phyloP scores from a whole-genome alignment of 2,888 invertebrate species.

The Phaonia tiefii region DNA sequence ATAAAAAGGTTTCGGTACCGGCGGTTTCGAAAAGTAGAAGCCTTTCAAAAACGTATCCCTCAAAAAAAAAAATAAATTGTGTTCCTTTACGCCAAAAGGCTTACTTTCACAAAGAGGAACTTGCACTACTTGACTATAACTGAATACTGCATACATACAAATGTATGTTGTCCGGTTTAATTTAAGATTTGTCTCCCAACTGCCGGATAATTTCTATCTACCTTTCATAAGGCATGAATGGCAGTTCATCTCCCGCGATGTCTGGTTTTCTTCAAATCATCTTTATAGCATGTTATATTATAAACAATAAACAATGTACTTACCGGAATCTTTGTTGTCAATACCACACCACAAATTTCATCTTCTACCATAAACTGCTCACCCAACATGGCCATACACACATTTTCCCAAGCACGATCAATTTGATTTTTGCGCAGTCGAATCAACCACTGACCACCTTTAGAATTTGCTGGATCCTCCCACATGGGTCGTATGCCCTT shows the following conservation, averaged over 20 bases:
- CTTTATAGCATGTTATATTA: constrained; percentile 8
- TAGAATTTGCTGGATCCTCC: constrained; percentile 98
- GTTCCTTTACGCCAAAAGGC: too few relatives aligned
- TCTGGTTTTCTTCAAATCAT: not conserved
- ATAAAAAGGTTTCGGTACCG: too few relatives aligned
- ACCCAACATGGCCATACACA: constrained; percentile 98
- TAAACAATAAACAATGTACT: constrained; percentile 70
- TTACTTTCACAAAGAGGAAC: too few relatives aligned
- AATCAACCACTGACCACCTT: constrained; percentile 99
- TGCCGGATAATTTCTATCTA: too few relatives aligned
- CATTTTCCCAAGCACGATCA: constrained; percentile 98
- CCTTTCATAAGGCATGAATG: too few relatives aligned
- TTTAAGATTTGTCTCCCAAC: too few relatives aligned
- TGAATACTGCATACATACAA: too few relatives aligned
- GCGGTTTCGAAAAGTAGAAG: too few relatives aligned
- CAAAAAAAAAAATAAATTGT: too few relatives aligned
- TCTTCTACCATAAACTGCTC: constrained; percentile 99
- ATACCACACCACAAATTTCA: constrained; percentile 98
- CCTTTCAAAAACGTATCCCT: too few relatives aligned
- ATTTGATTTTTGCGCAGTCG: constrained; percentile 96
- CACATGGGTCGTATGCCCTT: constrained; percentile 99
- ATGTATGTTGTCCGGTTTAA: too few relatives aligned
- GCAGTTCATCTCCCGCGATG: constrained; percentile 44
- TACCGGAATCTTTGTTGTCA: constrained; percentile 92
- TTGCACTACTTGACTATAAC: too few relatives aligned